Percentiles rank a stretch among this genome's conserved stretches.
phyloP scores from a whole-genome alignment of 2,113 vertebrate species.

The Dicrurus megarhynchus region DNA sequence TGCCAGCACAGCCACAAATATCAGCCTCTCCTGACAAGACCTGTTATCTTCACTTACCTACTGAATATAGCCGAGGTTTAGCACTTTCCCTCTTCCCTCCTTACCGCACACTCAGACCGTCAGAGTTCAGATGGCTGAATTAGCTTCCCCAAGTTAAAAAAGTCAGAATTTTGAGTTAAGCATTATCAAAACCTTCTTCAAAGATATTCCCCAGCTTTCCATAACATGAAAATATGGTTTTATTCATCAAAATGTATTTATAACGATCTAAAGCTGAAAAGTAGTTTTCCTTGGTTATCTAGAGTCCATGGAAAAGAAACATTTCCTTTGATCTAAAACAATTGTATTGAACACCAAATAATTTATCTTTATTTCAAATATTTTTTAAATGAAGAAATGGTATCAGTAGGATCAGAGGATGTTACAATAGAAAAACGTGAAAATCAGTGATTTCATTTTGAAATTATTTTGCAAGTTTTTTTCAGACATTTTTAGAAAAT shows the following conservation, averaged over 20 bases:
- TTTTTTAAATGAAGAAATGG: neutral
- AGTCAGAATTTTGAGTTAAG: neutral
- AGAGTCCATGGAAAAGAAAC: neutral
- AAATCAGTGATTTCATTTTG: neutral
- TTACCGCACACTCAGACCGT: neutral
- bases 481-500: neutral
- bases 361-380: neutral
- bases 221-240: neutral
- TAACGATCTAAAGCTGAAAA: neutral
- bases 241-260: neutral
- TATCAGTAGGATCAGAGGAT: neutral
- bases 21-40: neutral
- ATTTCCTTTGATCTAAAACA: neutral
- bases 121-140: neutral
- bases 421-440: neutral
- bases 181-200: neutral
- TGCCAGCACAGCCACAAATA: neutral
- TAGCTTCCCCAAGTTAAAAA: neutral
- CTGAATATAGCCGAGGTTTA: neutral
- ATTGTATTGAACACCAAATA: neutral
- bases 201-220: neutral
- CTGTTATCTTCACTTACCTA: neutral
- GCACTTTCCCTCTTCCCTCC: neutral
- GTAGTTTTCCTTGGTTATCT: neutral
- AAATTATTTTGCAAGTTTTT: neutral